Evolutionary conservation across 2,113 vertebrate genomes (phyloP).

Genomic region (Oenanthe oenanthe): DNA sequence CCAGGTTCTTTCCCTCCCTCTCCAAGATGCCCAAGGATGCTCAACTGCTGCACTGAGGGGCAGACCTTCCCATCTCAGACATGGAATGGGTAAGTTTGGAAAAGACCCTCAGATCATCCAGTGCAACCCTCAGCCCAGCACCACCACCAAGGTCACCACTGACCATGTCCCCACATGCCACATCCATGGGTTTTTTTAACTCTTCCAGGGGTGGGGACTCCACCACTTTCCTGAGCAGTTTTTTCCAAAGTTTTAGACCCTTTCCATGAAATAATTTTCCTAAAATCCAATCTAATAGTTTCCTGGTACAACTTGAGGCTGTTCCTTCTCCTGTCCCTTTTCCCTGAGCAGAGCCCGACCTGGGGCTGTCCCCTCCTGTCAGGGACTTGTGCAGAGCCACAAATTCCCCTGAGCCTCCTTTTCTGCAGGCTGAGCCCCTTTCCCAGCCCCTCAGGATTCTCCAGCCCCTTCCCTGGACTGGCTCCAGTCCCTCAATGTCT

Average conservation of each 20-base stretch:
- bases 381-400: background rate
- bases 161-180: background rate
- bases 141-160: background rate
- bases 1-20: background rate
- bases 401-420: background rate
- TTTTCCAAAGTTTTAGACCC: background rate
- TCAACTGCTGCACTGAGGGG: background rate
- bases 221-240: background rate
- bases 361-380: background rate
- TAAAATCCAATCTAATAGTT: background rate
- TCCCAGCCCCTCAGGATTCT: background rate
- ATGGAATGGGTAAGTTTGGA: background rate
- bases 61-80: background rate
- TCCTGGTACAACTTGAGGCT: rapidly evolving
- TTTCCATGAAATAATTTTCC: background rate
- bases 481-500: rapidly evolving
- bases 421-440: background rate
- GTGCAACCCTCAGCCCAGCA: background rate
- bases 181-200: background rate
- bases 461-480: background rate
- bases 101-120: background rate
- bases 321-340: background rate
- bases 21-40: background rate
- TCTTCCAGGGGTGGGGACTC: background rate
- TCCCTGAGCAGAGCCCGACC: background rate